A percentile compares a stretch with the other conserved stretches of the same genome.
These are phyloP conservation scores for Mungos mungo DNA, from an alignment of 2,113 vertebrate species.

Conservation along the genomic window DNA sequence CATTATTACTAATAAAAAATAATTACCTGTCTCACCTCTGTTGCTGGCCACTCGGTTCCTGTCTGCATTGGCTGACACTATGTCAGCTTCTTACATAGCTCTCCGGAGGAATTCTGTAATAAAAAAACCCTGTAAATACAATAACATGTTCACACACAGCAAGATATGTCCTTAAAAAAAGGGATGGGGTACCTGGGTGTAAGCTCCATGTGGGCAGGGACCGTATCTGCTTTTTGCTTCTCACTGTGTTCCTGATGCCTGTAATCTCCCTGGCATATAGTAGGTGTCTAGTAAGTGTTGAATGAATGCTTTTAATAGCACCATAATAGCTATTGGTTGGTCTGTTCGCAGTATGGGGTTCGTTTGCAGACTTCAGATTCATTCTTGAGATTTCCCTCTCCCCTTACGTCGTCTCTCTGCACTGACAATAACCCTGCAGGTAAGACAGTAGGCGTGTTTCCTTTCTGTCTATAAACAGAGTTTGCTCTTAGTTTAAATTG, in stretches of 20 bases:
- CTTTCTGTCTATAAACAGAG: neutral
- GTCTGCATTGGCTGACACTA: neutral
- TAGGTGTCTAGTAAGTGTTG: neutral
- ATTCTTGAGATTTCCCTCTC: conserved; percentile 88
- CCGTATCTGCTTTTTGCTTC: neutral
- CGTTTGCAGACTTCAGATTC: conserved; percentile 82
- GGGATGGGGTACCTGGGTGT: too few species aligned
- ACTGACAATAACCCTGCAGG: conserved; percentile 92
- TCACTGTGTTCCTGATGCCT: neutral
- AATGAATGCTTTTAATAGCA: neutral
- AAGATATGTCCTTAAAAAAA: neutral
- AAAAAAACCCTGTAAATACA: neutral
- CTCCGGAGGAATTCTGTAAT: neutral
- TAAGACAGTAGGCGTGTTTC: conserved; percentile 73
- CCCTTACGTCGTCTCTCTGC: conserved; percentile 87
- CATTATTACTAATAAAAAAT: neutral
- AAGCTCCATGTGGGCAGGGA: too few species aligned
- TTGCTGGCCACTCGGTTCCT: neutral
- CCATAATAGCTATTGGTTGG: neutral
- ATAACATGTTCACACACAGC: neutral
- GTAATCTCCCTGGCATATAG: neutral
- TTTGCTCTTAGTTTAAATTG: neutral
- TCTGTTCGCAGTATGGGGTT: conserved; percentile 88
- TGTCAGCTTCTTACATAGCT: neutral
- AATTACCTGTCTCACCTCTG: neutral